Conservation (phyloP, 1,140 invertebrate species). For the Calliopsis andreniformis region DNA sequence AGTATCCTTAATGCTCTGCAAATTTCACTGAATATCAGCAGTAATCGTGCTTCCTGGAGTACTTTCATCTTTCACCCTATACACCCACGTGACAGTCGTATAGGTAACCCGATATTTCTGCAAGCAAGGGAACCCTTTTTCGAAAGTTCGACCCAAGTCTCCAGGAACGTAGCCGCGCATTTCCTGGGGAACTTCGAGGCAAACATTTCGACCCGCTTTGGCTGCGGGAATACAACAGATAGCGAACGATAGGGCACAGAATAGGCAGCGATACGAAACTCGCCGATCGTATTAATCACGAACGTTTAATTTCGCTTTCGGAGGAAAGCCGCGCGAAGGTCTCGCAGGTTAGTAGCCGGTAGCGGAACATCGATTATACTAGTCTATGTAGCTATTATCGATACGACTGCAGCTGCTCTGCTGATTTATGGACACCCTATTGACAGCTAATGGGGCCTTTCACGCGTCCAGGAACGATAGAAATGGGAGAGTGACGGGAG, state of each 20-base stretch:
- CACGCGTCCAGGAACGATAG: not conserved
- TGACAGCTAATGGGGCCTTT: slow-evolving; percentile 4
- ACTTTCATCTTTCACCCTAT: no score
- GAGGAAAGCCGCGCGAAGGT: not conserved
- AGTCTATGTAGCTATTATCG: not conserved
- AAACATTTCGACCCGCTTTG: not conserved
- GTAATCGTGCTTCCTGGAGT: no score
- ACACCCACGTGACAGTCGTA: no score
- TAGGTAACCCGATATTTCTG: no score
- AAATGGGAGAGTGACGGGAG: not conserved
- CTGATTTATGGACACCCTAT: slow-evolving; percentile 26
- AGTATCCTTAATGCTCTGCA: no score
- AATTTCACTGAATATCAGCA: no score
- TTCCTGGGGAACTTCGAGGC: no score
- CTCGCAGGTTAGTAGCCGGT: not conserved
- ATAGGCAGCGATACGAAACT: not conserved
- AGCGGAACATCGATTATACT: not conserved
- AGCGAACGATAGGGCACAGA: not conserved
- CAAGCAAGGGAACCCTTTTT: no score
- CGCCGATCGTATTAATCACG: slow-evolving; percentile 5
- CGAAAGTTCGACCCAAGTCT: no score
- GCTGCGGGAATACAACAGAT: not conserved
- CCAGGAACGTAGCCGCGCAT: no score
- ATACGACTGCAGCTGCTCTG: slow-evolving; percentile 8
- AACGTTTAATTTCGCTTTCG: slow-evolving; percentile 26